Evolutionary conservation across 2,113 vertebrate genomes (phyloP).

Genomic region (Colius striatus): DNA sequence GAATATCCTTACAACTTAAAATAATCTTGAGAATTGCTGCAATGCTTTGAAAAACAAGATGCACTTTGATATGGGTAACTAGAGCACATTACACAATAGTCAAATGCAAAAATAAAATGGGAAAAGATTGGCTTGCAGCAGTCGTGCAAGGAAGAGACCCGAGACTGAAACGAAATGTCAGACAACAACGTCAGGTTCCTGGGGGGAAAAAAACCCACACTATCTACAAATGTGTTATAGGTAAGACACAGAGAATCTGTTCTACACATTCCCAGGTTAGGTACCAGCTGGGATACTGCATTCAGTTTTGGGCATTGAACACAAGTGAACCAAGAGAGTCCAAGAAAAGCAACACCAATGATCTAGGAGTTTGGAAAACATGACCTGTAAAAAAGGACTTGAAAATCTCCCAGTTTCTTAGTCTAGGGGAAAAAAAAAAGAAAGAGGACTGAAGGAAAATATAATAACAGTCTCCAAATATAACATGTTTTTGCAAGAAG

Average conservation of each 20-base stretch:
- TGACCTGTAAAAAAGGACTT: neutral
- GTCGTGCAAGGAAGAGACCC: neutral
- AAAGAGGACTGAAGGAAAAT: neutral
- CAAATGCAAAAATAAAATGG: slow-evolving; percentile 16
- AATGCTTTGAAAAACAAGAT: neutral
- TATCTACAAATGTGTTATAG: neutral
- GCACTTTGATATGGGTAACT: neutral
- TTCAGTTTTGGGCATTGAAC: neutral
- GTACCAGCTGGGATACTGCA: neutral
- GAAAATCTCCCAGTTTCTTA: neutral
- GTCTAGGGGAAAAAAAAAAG: neutral
- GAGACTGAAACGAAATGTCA: neutral
- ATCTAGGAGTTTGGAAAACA: neutral
- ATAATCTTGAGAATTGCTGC: neutral
- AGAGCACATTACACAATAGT: neutral
- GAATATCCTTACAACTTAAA: neutral
- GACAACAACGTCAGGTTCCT: neutral
- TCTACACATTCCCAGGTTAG: neutral
- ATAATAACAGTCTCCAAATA: neutral
- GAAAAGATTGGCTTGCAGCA: neutral
- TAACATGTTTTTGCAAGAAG: neutral
- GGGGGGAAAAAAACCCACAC: neutral
- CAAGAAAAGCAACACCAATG: neutral
- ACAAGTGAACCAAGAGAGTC: neutral
- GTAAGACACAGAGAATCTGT: neutral